Evolutionary conservation across 2,888 invertebrate species (phyloP), one percentile per base, ranked within the genome.

Genomic region (Watsonalla binaria): DNA sequence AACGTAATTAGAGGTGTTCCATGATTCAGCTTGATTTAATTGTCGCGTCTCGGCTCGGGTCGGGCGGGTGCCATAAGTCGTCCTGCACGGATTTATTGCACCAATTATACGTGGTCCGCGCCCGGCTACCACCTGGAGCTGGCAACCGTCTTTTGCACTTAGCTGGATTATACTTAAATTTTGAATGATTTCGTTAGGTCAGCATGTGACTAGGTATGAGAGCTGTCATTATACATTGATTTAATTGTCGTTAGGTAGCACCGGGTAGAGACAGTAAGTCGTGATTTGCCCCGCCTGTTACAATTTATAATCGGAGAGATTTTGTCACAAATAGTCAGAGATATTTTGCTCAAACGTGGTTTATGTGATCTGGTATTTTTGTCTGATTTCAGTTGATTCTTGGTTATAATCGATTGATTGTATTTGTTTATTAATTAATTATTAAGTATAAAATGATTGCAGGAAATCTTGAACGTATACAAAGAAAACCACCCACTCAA

Each of bases 1-100:
- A 14, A 49, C 67, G 75, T 81, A 84, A 86, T 88, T 81, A 84
- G 82, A 76, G 66, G 72, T 72, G 76, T 72, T 77, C 78, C 78
- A 76, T 81, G 86, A 86, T 79, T 82, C 76, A 80, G 70, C 72
- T 72, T 77, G 78, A 82, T 90, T 88, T 89, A 87, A 89, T 87
- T 86, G 88, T 82, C 83, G 80, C 82, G 76, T 78, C 84, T 76
- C 75, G 56, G 63, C 72, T 6, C 39, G 76, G 65, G 70, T 65
- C 66, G 68, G 70, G 63, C 60, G 67, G 68, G 68, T 54, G 75
- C 78, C 78, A 75, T 75, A 80, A 85, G 84, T 81, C 81, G 77
- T 74, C 72, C 72, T 70, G 72, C 67, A 47, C 59, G 76, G 82
- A 90, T 88, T 90, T 89, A 89, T 88, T 75, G 76, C 80, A 72